Base-by-base conservation (phyloP, 2,797 vertebrate genomes). In the Eidolon dupreanum region DNA sequence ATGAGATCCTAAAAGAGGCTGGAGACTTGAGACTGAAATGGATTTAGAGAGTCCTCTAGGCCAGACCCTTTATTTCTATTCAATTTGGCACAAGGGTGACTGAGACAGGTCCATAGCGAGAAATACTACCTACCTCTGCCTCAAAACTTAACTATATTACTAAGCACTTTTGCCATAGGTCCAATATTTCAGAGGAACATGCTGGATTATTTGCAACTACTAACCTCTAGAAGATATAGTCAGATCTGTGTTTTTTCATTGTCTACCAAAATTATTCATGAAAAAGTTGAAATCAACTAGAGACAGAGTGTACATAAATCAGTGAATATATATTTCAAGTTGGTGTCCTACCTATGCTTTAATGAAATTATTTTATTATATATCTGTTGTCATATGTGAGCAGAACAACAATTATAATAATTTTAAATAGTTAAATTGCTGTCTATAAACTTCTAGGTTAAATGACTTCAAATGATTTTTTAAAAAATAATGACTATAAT, bases 181-280 rank as follows among this genome's bases (percentile, higher is more conserved):
- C 53, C 90, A 75, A 59, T 46, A 79, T 88, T 90, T 94, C 43
- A 89, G 49, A 84, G 38, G 49, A 96, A 89, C 33, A 59, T 75
- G 3, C 26, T 79, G 70, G 20, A 36, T 61, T 59, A 84, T 94
- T 89, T 65, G 74, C 38, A 84, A 17, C 6, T 61, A 92, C 57
- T 70, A 77, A 96, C 36, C 55, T 83, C 85, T 74, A 22, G 79
- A 93, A 74, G 51, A 7, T n/a, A 70, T 17, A 65, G 26, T 89
- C 68, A 73, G n/a, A 16, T 73, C 33, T 68, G 53, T 63, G 65
- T 4, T 75, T 93, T 82, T 78, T 73, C 63, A 78, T 31, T 83
- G 36, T 66, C 66, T 81, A 79, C 17, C n/a, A 53, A 86, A 92
- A 92, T 49, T 83, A 83, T 75, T 90, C 24, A 83, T n/a, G 71